These are phyloP conservation scores for Brachionus manjavacas DNA, from an alignment of 1,140 invertebrate species.

Conservation along the genomic window DNA sequence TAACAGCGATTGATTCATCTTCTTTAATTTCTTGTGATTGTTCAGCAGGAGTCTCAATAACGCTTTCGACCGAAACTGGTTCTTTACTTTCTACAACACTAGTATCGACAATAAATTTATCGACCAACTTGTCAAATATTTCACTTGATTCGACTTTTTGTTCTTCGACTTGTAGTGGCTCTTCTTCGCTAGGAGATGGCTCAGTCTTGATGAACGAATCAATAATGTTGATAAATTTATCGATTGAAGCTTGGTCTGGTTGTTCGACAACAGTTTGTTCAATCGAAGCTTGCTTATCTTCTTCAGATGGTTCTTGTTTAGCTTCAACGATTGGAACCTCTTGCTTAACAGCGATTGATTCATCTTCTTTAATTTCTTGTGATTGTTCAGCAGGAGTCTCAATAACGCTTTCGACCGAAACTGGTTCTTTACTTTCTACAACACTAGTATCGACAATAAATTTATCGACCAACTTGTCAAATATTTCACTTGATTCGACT, in stretches of 20 bases:
- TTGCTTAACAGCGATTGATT: neutral
- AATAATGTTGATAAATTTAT: conserved; percentile 11
- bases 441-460: neutral
- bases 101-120: neutral
- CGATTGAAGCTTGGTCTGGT: neutral
- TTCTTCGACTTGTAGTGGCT: neutral
- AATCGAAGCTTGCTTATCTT: neutral
- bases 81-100: neutral
- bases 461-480: too few species aligned
- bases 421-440: neutral
- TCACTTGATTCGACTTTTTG: neutral
- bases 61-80: neutral
- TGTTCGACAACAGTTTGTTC: neutral
- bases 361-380: neutral
- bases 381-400: too few species aligned
- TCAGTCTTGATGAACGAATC: neutral
- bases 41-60: neutral
- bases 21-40: neutral
- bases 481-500: too few species aligned
- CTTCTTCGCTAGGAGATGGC: neutral
- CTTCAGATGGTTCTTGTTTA: neutral
- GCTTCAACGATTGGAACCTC: neutral
- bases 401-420: too few species aligned
- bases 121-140: neutral
- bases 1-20: neutral